Conservation (phyloP, 2,113 vertebrate genomes). For the Lathamus discolor region DNA sequence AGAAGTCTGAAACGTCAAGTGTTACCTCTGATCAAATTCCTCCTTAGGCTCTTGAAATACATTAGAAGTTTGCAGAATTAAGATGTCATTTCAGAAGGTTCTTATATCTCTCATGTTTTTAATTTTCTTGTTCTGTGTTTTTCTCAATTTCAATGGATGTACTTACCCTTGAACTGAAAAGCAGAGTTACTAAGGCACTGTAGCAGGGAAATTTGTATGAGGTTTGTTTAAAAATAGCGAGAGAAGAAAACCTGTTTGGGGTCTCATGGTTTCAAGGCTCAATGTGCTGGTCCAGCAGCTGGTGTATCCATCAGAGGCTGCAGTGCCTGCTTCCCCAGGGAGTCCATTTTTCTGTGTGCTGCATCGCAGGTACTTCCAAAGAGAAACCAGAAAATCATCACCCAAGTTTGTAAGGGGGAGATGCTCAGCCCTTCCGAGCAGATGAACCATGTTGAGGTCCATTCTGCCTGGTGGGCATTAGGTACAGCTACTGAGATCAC, state of each 20-base stretch:
- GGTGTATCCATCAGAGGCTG: background rate
- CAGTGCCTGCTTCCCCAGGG: background rate
- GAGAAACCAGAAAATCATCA: background rate
- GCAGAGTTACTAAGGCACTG: background rate
- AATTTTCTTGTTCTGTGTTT: rapidly evolving
- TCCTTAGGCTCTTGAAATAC: background rate
- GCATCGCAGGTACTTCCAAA: background rate
- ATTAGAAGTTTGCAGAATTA: background rate
- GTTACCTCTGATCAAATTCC: background rate
- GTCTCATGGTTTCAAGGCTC: background rate
- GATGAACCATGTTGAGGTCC: background rate
- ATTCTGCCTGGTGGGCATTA: background rate
- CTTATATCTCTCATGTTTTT: background rate
- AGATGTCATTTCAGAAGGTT: background rate
- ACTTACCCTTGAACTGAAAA: background rate
- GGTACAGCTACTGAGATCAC: background rate
- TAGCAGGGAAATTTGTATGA: background rate
- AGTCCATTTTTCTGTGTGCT: background rate
- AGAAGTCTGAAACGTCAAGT: background rate
- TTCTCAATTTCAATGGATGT: background rate
- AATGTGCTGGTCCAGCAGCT: background rate
- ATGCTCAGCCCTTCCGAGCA: background rate
- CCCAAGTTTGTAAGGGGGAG: background rate
- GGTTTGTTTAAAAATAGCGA: background rate
- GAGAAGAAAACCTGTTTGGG: background rate